Conservation (phyloP, 53 echinoderm and acorn worm species). For the Echinarachnius parma region DNA sequence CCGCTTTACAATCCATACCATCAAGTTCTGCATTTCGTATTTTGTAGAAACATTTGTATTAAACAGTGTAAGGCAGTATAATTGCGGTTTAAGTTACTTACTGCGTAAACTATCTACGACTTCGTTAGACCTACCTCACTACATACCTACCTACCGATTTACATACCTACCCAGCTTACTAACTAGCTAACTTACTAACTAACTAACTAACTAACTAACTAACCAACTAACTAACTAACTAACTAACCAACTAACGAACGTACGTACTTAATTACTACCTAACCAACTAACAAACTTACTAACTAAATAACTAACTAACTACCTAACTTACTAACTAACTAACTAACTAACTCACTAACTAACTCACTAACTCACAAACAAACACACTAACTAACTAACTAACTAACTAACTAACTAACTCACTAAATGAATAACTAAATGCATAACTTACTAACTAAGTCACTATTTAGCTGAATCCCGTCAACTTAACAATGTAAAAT, state of each 20-base stretch:
- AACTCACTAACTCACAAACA: background rate
- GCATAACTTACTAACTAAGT: background rate
- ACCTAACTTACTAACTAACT: background rate
- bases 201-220: background rate
- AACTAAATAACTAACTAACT: background rate
- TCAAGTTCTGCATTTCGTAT: too few species aligned
- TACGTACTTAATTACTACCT: background rate
- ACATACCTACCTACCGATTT: too few species aligned
- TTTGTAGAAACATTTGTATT: too few species aligned
- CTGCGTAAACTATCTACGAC: too few species aligned
- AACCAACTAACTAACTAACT: background rate
- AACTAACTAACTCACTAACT: background rate
- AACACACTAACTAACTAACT: background rate
- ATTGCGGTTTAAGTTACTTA: too few species aligned
- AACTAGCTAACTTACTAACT: too few species aligned
- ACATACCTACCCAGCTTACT: too few species aligned
- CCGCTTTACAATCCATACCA: too few species aligned
- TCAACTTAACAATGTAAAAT: too few species aligned
- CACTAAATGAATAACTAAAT: background rate
- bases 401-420: background rate
- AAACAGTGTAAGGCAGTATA: too few species aligned
- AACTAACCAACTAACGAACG: background rate
- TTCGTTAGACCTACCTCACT: too few species aligned
- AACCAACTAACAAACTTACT: background rate
- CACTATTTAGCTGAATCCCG: background rate